Percentiles rank a stretch among this genome's conserved stretches.
Evolutionary conservation across 1,140 invertebrate species (phyloP).

Genomic region (Paraescarpia echinospica): DNA sequence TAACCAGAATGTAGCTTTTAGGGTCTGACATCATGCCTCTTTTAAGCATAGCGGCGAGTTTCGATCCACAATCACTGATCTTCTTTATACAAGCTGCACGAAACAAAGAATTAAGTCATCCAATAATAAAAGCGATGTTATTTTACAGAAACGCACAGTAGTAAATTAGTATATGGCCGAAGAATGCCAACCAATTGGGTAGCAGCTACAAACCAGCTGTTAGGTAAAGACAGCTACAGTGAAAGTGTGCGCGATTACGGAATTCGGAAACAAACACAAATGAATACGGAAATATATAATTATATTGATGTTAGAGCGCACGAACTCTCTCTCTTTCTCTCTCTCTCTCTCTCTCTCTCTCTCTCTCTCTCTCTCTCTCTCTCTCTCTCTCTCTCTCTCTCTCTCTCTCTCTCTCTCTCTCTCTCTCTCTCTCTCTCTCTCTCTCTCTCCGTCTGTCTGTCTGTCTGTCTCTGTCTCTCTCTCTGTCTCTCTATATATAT

Average conservation of each 20-base stretch:
- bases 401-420: conserved; percentile 17
- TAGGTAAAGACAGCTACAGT: neutral
- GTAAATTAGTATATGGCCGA: neutral
- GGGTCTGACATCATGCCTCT: neutral
- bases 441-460: neutral
- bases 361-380: conserved; percentile 24
- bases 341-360: conserved; percentile 24
- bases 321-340: conserved; percentile 17
- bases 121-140: neutral
- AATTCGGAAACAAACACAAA: no score
- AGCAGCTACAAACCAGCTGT: no score
- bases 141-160: neutral
- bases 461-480: neutral
- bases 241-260: neutral
- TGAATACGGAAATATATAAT: no score
- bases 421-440: neutral
- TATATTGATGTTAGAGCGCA: no score
- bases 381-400: conserved; percentile 20
- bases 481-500: no score
- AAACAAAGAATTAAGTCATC: neutral
- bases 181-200: neutral
- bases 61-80: neutral
- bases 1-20: neutral
- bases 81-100: neutral
- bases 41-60: neutral